These are phyloP conservation scores for Deroplatys truncata DNA, from an alignment of 2,888 invertebrate genomes.

Conservation along the genomic window DNA sequence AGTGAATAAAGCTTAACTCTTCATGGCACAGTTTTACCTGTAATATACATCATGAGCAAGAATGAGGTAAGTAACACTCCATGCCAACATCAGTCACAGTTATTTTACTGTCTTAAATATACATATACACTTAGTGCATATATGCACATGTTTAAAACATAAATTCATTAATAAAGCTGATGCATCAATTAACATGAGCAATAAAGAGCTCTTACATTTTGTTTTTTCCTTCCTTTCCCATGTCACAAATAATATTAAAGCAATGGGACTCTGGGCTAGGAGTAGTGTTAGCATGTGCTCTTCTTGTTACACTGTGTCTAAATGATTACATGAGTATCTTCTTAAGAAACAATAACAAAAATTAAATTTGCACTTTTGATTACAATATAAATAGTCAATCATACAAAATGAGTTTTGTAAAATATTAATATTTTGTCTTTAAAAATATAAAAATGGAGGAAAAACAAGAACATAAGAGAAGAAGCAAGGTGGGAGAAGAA, in stretches of 20 bases:
- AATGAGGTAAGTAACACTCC: background rate
- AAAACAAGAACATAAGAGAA: background rate
- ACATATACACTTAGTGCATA: conserved; percentile 5
- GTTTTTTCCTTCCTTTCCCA: background rate
- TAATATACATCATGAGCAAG: background rate
- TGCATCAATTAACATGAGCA: background rate
- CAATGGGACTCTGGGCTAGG: background rate
- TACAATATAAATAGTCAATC: background rate
- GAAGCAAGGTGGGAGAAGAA: background rate
- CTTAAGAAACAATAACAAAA: background rate
- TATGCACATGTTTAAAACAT: background rate
- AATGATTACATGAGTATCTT: background rate
- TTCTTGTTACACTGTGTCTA: background rate
- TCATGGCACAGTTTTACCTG: background rate
- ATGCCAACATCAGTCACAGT: background rate
- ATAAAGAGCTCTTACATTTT: background rate
- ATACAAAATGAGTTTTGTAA: background rate
- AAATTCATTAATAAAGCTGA: background rate
- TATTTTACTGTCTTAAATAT: background rate
- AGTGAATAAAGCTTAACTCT: background rate
- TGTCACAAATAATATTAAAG: background rate
- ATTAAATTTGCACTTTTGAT: background rate
- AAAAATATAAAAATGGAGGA: conserved; percentile 11
- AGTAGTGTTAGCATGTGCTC: background rate
- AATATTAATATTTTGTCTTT: background rate